These are phyloP conservation scores for Stomorhina lunata DNA, from an alignment of 2,888 invertebrate genomes.

Conservation along the genomic window DNA sequence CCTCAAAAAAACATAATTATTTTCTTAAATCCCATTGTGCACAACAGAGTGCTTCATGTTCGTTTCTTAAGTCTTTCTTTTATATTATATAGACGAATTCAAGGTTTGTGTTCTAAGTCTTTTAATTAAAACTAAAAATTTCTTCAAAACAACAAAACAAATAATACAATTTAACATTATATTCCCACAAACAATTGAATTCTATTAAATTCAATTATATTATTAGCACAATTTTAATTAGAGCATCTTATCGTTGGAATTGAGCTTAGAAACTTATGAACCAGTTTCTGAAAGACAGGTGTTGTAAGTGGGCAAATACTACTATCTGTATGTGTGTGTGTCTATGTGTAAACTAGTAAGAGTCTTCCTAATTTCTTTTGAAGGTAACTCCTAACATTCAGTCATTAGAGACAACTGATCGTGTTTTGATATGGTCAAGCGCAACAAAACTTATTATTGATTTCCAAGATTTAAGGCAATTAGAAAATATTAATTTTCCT, in stretches of 20 bases:
- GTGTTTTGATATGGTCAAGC: slow-evolving; percentile 52
- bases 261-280: slow-evolving; percentile 20
- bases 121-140: too few relatives aligned
- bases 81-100: too few relatives aligned
- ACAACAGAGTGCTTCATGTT: too few relatives aligned
- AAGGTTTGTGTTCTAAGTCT: slow-evolving; percentile 41
- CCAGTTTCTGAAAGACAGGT: slow-evolving; percentile 22
- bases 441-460: slow-evolving; percentile 47
- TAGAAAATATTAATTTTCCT: slow-evolving; percentile 52
- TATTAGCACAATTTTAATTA: slow-evolving; percentile 30
- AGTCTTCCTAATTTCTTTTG: slow-evolving; percentile 1
- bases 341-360: too few relatives aligned
- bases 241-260: slow-evolving; percentile 13
- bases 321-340: background rate
- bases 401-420: slow-evolving; percentile 50
- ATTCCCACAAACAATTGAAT: background rate
- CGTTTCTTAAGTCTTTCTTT: too few relatives aligned
- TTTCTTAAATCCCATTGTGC: too few relatives aligned
- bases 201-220: too few relatives aligned
- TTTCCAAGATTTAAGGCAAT: slow-evolving; percentile 46
- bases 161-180: background rate
- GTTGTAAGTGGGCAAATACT: background rate
- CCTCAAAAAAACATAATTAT: too few relatives aligned
- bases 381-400: background rate
- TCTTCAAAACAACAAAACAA: slow-evolving; percentile 5